Conservation (phyloP, 2,797 vertebrate species). For the Micrastur ruficollis region DNA sequence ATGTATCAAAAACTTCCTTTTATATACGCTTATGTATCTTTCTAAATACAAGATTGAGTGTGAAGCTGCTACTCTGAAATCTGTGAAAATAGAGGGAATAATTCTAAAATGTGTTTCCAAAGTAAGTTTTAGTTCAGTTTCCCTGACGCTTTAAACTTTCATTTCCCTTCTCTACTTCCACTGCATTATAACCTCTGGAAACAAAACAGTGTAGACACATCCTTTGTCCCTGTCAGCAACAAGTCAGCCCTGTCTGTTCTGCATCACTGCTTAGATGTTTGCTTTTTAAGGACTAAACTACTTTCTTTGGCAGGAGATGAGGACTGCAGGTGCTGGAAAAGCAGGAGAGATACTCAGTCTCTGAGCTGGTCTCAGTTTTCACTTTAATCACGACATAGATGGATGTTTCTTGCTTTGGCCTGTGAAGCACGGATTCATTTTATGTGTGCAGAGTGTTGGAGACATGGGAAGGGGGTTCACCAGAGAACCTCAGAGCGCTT, state of each 20-base stretch:
- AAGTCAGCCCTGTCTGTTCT: background rate
- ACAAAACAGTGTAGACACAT: background rate
- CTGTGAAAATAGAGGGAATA: background rate
- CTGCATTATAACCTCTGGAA: background rate
- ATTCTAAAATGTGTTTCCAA: background rate
- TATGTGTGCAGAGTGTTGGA: fast-evolving
- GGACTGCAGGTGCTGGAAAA: background rate
- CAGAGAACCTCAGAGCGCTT: background rate
- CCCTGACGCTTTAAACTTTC: background rate
- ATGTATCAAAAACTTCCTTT: background rate
- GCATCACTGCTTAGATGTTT: background rate
- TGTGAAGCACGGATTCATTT: fast-evolving
- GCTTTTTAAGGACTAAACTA: background rate
- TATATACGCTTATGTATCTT: background rate
- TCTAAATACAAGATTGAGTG: background rate
- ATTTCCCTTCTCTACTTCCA: background rate
- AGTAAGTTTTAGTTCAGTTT: background rate
- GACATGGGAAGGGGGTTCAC: background rate
- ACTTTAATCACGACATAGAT: fast-evolving
- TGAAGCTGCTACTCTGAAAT: background rate
- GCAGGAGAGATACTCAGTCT: background rate
- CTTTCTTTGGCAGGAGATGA: background rate
- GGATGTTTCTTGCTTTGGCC: background rate
- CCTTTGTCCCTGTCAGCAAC: background rate
- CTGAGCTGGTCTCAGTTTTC: background rate